A percentile compares a stretch with the other conserved stretches of the same genome.
Evolutionary conservation across 2,888 invertebrate genomes (phyloP).

Genomic region (Diaphora mendica): DNA sequence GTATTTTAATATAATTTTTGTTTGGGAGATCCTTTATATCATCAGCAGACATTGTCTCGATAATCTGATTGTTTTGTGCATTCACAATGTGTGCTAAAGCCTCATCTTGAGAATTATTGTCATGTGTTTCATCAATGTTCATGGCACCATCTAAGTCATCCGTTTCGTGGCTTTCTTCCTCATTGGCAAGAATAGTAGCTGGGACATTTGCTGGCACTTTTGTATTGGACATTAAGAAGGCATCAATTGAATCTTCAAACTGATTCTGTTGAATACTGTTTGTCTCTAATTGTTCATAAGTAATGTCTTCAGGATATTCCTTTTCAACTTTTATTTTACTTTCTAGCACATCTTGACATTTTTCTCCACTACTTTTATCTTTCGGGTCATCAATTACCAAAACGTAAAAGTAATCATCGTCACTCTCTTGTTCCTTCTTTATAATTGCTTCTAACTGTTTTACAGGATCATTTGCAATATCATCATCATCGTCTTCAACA

Average conservation of each 20-base stretch:
- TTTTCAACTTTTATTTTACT: conserved; percentile 43
- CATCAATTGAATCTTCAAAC: conserved; percentile 73
- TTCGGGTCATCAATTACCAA: conserved; percentile 78
- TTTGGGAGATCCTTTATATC: conserved; percentile 44
- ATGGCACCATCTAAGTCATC: conserved; percentile 59
- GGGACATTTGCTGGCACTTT: conserved; percentile 77
- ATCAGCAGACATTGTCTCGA: conserved; percentile 49
- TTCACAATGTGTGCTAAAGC: conserved; percentile 48
- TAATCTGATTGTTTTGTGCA: conserved; percentile 35
- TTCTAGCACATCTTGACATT: conserved; percentile 14
- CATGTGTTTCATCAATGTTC: conserved; percentile 63
- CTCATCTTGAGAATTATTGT: conserved; percentile 58
- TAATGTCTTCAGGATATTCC: conserved; percentile 33
- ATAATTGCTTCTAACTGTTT: conserved; percentile 77
- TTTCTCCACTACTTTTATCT: conserved; percentile 49
- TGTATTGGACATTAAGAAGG: conserved; percentile 72
- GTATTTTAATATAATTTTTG: conserved; percentile 75
- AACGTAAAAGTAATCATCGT: conserved; percentile 82
- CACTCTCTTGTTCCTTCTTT: conserved; percentile 78
- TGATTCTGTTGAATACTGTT: conserved; percentile 42
- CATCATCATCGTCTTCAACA: conserved; percentile 45
- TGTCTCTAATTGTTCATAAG: conserved; percentile 30
- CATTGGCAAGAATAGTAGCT: conserved; percentile 79
- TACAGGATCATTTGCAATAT: conserved; percentile 70
- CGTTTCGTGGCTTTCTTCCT: conserved; percentile 71